These are phyloP conservation scores for Geotrupes spiniger DNA, from an alignment of 2,888 invertebrate genomes.

Conservation along the genomic window DNA sequence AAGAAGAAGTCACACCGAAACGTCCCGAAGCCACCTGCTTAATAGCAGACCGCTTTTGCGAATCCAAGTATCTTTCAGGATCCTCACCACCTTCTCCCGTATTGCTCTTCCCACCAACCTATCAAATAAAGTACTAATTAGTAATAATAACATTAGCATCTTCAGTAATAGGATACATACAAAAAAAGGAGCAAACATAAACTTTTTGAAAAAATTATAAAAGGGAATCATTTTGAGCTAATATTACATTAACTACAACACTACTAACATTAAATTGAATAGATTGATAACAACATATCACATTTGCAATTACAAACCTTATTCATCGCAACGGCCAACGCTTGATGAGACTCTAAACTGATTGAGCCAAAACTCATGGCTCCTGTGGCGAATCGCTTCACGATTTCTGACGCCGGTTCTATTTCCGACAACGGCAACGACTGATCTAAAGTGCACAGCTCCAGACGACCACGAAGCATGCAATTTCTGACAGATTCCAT, in stretches of 20 bases:
- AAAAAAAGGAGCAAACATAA: not conserved
- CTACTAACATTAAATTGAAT: no score
- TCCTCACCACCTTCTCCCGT: slow-evolving; percentile 97
- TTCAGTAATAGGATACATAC: no score
- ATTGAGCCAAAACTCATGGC: slow-evolving; percentile 66
- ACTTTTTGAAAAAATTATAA: not conserved
- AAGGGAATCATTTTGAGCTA: no score
- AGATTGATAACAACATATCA: no score
- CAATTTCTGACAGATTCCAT: slow-evolving; percentile 82
- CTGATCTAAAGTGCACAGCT: slow-evolving; percentile 73
- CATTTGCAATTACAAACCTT: slow-evolving; percentile 52
- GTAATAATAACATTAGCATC: no score
- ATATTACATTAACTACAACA: no score
- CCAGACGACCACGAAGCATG: slow-evolving; percentile 90
- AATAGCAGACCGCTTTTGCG: slow-evolving; percentile 85
- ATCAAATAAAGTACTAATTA: slow-evolving; percentile 17
- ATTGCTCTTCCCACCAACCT: slow-evolving; percentile 94
- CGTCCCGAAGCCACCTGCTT: slow-evolving; percentile 99
- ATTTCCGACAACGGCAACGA: slow-evolving; percentile 84
- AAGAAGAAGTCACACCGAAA: slow-evolving; percentile 97
- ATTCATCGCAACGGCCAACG: slow-evolving; percentile 97
- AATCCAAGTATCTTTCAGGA: slow-evolving; percentile 72
- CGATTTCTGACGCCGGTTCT: slow-evolving; percentile 91
- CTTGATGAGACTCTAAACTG: slow-evolving; percentile 92
- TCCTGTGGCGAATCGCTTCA: slow-evolving; percentile 90